Evolutionary conservation across 2,113 vertebrate species (phyloP).

Genomic region (Podocnemis expansa): DNA sequence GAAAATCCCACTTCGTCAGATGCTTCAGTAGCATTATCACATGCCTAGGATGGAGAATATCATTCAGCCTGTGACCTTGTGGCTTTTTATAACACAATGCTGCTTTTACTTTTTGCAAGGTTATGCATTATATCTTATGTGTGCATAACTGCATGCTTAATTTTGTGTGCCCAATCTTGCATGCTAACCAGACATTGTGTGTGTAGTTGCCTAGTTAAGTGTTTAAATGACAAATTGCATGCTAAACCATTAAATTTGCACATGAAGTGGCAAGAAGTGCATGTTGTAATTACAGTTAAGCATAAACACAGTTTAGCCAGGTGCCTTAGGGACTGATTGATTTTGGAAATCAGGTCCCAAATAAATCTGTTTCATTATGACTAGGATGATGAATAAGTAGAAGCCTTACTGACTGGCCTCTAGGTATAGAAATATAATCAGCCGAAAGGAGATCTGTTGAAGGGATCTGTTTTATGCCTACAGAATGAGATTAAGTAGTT

Average conservation of each 20-base stretch:
- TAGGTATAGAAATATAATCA: too few species aligned
- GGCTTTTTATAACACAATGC: not conserved
- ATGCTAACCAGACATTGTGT: rapidly evolving
- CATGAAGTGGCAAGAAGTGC: rapidly evolving
- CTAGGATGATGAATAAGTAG: not conserved
- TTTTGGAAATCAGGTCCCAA: not conserved
- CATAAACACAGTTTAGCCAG: too few species aligned
- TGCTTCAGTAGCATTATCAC: too few species aligned
- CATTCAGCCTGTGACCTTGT: not conserved
- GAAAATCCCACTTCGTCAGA: too few species aligned
- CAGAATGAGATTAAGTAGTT: not conserved
- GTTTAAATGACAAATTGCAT: rapidly evolving
- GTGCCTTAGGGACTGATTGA: not conserved
- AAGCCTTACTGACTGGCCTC: not conserved
- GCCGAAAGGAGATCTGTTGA: not conserved
- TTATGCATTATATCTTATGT: rapidly evolving
- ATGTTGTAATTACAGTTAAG: rapidly evolving
- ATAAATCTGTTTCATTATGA: not conserved
- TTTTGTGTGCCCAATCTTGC: not conserved
- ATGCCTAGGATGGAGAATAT: not conserved
- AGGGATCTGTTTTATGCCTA: not conserved
- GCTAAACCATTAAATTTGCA: not conserved
- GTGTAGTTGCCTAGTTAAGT: not conserved
- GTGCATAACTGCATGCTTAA: rapidly evolving
- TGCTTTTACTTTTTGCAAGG: not conserved